Percentiles rank a stretch among this genome's conserved stretches.
phyloP scores from a whole-genome alignment of 37 sponge, comb jelly and placozoan genomes.

The Eunapius fragilis region DNA sequence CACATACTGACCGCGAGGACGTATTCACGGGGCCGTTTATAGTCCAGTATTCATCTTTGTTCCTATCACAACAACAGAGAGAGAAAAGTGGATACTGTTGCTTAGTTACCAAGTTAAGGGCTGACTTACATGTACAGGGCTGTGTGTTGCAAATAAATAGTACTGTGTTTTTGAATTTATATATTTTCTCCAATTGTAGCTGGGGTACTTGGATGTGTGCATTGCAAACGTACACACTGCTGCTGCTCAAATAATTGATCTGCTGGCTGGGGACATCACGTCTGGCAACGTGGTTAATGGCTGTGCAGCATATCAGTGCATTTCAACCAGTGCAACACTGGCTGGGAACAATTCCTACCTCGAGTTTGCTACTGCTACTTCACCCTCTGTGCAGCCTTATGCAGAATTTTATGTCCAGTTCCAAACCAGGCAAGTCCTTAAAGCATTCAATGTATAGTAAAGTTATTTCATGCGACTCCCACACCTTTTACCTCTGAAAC shows the following conservation, averaged over 20 bases:
- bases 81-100: neutral
- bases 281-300: slow-evolving; percentile 16
- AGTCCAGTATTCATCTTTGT: neutral
- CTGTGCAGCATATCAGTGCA: slow-evolving; percentile 60
- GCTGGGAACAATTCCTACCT: slow-evolving; percentile 43
- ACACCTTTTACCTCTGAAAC: too few species aligned
- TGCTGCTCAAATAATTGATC: neutral
- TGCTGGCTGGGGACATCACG: neutral
- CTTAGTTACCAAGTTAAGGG: neutral
- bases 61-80: neutral
- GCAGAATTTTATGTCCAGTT: neutral
- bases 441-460: too few species aligned
- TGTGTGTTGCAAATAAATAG: neutral
- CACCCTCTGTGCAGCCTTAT: neutral
- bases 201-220: slow-evolving; percentile 32
- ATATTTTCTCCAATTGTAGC: neutral
- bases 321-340: slow-evolving; percentile 44
- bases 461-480: too few species aligned
- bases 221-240: slow-evolving; percentile 26
- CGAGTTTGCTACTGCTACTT: neutral
- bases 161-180: neutral
- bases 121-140: neutral
- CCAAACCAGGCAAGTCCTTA: neutral
- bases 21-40: neutral
- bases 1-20: neutral